These are phyloP conservation scores for Coranthus polyacanthus DNA, from an alignment of 2,797 vertebrate genomes.

Conservation along the genomic window DNA sequence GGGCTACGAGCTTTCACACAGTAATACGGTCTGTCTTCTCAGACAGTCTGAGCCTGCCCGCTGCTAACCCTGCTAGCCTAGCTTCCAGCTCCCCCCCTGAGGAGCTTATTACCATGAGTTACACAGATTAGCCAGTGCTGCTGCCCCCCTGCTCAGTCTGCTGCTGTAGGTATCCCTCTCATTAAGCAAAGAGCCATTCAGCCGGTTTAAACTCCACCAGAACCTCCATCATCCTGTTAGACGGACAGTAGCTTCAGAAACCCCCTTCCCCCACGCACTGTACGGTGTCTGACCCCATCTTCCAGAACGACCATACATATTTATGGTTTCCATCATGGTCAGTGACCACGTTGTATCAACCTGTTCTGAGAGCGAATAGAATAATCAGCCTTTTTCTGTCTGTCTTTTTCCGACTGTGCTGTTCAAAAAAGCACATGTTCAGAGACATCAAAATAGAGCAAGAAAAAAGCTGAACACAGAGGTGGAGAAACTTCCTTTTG, in stretches of 20 bases:
- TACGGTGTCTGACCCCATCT: conserved; percentile 3
- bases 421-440: no score
- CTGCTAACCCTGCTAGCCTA: conserved; percentile 56
- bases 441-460: no score
- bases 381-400: no score
- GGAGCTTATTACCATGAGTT: conserved; percentile 67
- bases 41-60: conserved; percentile 72
- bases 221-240: background rate
- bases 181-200: conserved; percentile 70
- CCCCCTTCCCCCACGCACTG: background rate
- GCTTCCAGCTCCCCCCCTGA: conserved; percentile 33
- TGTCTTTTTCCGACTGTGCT: no score
- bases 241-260: background rate
- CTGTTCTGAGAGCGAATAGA: no score
- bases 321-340: no score
- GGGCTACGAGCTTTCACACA: conserved; percentile 34
- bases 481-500: no score
- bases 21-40: conserved; percentile 52
- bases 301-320: conserved; percentile 1
- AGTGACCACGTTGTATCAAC: no score
- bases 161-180: conserved; percentile 52
- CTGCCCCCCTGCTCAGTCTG: conserved; percentile 36
- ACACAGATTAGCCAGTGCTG: conserved; percentile 72
- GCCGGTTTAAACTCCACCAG: conserved; percentile 1
- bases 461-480: no score